A percentile compares a stretch with the other conserved stretches of the same genome.
These are phyloP conservation scores for Heliocidaris tuberculata DNA, from an alignment of 35 echinoderm and acorn worm species.

Conservation along the genomic window DNA sequence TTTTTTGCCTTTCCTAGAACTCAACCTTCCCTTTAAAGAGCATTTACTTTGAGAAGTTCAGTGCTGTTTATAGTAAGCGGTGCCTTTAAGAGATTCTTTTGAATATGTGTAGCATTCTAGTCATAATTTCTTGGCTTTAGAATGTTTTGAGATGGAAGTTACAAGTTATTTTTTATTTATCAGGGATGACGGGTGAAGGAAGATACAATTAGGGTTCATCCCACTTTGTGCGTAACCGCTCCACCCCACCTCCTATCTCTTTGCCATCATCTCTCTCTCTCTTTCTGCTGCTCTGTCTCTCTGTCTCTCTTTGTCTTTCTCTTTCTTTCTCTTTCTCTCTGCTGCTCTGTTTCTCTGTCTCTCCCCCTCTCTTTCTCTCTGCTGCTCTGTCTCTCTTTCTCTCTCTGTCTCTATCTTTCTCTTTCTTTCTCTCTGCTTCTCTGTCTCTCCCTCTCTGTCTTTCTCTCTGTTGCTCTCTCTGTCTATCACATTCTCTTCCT, in stretches of 20 bases:
- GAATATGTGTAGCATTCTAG: neutral
- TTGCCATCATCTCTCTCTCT: neutral
- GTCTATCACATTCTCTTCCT: neutral
- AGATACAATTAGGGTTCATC: neutral
- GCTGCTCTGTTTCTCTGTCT: too few species aligned
- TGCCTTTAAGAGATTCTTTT: neutral
- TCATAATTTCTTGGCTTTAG: neutral
- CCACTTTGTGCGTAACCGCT: neutral
- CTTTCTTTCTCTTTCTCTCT: neutral
- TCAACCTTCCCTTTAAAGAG: too few species aligned
- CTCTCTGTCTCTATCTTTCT: too few species aligned
- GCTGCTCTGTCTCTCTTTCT: too few species aligned
- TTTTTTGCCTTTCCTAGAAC: too few species aligned
- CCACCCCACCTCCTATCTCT: neutral
- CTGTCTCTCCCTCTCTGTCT: neutral
- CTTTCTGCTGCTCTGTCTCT: neutral
- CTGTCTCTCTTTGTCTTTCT: neutral
- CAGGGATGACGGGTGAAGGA: neutral
- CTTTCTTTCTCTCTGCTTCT: neutral
- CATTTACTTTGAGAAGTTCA: too few species aligned
- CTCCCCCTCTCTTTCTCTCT: too few species aligned
- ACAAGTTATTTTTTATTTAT: neutral
- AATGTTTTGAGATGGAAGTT: neutral
- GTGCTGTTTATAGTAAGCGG: too few species aligned
- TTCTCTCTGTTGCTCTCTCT: neutral